A percentile compares a stretch with the other conserved stretches of the same genome.
phyloP scores from a whole-genome alignment of 2,797 vertebrate genomes.

The Dallia pectoralis region DNA sequence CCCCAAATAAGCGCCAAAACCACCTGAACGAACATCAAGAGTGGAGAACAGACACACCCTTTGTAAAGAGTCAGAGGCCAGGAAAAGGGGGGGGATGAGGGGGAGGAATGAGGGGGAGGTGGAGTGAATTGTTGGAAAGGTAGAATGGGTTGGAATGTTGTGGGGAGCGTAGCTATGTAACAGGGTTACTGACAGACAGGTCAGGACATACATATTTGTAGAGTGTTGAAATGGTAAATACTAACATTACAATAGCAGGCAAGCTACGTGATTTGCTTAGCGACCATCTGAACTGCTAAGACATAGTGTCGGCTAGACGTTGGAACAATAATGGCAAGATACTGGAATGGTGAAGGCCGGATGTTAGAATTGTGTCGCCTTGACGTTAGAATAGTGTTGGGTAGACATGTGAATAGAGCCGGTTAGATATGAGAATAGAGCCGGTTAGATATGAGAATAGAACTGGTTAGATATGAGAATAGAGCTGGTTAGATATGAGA shows the following conservation, averaged over 20 bases:
- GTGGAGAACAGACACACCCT: conserved; percentile 62
- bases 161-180: not conserved
- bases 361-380: too few species aligned
- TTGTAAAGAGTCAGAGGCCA: conserved; percentile 51
- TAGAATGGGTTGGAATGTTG: not conserved
- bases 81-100: not conserved
- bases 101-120: conserved; percentile 16
- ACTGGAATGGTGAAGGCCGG: too few species aligned
- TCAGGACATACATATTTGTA: not conserved
- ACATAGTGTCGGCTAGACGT: too few species aligned
- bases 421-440: too few species aligned
- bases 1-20: conserved; percentile 28
- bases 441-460: too few species aligned
- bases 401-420: too few species aligned
- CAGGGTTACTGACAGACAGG: not conserved
- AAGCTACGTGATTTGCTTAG: not conserved
- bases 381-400: too few species aligned
- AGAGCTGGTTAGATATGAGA: too few species aligned
- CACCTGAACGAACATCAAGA: conserved; percentile 44
- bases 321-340: too few species aligned
- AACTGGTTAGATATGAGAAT: too few species aligned
- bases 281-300: not conserved
- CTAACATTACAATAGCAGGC: too few species aligned
- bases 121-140: not conserved
- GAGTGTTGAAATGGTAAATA: too few species aligned